These are phyloP conservation scores for Atta colombica DNA, from an alignment of 1,140 invertebrate species.

Conservation along the genomic window DNA sequence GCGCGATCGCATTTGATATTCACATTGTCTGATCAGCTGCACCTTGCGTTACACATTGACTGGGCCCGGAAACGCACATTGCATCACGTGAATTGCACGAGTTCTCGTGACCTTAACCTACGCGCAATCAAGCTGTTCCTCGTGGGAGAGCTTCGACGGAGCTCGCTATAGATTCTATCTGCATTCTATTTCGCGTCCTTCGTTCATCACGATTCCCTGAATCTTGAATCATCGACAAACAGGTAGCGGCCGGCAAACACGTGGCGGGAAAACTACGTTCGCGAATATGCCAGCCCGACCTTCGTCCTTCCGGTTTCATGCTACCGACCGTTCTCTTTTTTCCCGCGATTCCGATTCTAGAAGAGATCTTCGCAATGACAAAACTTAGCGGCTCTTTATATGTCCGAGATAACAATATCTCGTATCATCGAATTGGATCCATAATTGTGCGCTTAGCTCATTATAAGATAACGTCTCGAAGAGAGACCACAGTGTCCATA, in stretches of 20 bases:
- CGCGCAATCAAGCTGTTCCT: slow-evolving; percentile 34
- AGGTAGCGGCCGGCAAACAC: neutral
- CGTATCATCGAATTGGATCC: neutral
- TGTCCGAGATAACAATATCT: slow-evolving; percentile 9
- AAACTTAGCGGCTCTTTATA: neutral
- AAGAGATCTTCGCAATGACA: neutral
- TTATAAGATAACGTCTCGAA: neutral
- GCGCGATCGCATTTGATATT: slow-evolving; percentile 35
- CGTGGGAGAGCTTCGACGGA: slow-evolving; percentile 33
- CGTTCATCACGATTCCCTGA: neutral
- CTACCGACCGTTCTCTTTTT: neutral
- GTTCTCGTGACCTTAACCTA: slow-evolving; percentile 63
- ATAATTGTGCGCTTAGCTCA: neutral
- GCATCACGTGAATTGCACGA: slow-evolving; percentile 40
- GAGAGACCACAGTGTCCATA: neutral
- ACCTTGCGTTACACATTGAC: slow-evolving; percentile 39
- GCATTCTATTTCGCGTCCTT: slow-evolving; percentile 25
- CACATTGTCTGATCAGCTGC: slow-evolving; percentile 53
- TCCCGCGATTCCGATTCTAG: neutral
- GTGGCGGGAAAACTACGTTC: neutral
- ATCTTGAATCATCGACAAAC: neutral
- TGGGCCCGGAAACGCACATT: slow-evolving; percentile 28
- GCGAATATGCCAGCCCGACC: neutral
- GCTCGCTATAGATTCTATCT: neutral
- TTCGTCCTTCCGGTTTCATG: neutral